phyloP scores from a whole-genome alignment of 2,797 vertebrate genomes.

The Onychomys leucogaster region DNA sequence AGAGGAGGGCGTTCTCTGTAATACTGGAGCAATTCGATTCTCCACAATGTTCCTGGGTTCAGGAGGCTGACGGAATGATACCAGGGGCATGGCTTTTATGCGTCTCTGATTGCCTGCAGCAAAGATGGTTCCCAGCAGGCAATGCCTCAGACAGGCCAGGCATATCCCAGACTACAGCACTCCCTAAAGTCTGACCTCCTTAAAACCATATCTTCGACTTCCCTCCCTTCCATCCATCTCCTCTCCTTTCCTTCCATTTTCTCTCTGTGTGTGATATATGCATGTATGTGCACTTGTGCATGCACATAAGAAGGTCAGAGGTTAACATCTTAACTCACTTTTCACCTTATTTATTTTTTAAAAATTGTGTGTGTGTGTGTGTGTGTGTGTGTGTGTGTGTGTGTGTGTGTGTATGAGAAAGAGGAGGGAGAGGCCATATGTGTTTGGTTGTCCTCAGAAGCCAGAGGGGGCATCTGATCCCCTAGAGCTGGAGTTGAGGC shows the following conservation, averaged over 20 bases:
- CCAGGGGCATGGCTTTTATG: neutral
- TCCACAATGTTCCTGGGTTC: neutral
- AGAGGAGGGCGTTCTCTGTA: neutral
- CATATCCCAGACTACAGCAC: neutral
- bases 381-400: neutral
- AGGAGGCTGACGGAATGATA: neutral
- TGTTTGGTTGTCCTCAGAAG: neutral
- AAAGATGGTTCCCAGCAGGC: neutral
- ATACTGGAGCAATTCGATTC: neutral
- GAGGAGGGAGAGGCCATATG: neutral
- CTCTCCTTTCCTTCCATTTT: neutral
- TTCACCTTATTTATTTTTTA: neutral
- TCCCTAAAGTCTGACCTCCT: neutral
- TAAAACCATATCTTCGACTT: neutral
- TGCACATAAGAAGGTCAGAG: neutral
- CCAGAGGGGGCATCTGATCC: neutral
- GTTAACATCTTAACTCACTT: neutral
- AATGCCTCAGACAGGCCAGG: fast-evolving
- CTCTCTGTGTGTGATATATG: neutral
- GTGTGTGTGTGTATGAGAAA: neutral
- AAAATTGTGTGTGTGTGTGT: neutral
- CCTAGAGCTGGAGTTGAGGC: neutral
- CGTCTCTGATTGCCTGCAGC: neutral
- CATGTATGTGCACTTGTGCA: neutral
- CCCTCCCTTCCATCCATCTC: too few species aligned